Conservation (phyloP, 2,113 vertebrate species). For the Sinocyclocheilus anshuiensis region DNA sequence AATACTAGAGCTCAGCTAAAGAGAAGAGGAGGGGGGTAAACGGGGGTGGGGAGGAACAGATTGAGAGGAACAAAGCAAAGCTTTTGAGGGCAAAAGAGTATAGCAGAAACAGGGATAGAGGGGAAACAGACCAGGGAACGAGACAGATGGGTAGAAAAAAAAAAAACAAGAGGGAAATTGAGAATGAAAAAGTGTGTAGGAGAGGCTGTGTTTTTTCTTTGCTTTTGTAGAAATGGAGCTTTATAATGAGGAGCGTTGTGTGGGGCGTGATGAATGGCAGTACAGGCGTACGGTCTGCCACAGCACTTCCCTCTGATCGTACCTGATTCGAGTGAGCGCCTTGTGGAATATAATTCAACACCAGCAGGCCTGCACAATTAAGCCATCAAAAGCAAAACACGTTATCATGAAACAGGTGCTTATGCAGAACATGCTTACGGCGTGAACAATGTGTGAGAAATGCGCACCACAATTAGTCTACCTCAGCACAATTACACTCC, state of each 20-base stretch:
- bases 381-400: constrained; percentile 41
- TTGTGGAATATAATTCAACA: constrained; percentile 36
- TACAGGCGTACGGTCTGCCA: constrained; percentile 28
- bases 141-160: constrained; percentile 6
- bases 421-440: constrained; percentile 19
- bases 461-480: not conserved
- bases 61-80: constrained; percentile 36
- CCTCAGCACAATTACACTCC: constrained; percentile 18
- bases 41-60: constrained; percentile 30
- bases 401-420: constrained; percentile 27
- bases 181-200: constrained; percentile 23
- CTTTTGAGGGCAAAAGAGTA: constrained; percentile 27
- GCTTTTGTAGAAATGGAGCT: constrained; percentile 8
- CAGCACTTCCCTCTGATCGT: not conserved
- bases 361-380: constrained; percentile 41
- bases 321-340: constrained; percentile 22
- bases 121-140: constrained; percentile 9
- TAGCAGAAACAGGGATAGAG: constrained; percentile 20
- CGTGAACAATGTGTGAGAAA: constrained; percentile 10
- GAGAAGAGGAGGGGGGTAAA: constrained; percentile 23
- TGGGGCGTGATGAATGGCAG: constrained; percentile 23
- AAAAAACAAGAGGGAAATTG: constrained; percentile 7
- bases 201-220: constrained; percentile 15
- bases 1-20: constrained; percentile 47
- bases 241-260: constrained; percentile 26